Conservation (phyloP, 2,113 vertebrate species). For the Arothron firmamentum region DNA sequence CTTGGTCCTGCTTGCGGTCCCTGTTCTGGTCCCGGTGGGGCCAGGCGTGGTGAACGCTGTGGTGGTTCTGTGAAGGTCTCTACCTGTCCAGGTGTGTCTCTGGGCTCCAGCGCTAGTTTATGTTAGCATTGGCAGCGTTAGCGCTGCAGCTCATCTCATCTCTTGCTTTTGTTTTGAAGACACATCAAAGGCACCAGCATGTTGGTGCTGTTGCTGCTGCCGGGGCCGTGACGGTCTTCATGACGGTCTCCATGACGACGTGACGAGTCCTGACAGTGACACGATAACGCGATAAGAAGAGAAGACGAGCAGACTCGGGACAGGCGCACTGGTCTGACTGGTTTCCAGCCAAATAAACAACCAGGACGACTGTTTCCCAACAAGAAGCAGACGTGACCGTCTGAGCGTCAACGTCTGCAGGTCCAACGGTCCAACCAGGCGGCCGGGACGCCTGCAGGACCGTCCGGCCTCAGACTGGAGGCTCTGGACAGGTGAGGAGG, state of each 20-base stretch:
- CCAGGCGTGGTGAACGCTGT: not conserved
- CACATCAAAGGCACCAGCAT: slow-evolving; percentile 59
- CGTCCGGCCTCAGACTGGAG: too few relatives aligned
- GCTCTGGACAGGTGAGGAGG: too few relatives aligned
- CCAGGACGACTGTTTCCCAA: slow-evolving; percentile 27
- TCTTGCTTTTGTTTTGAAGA: slow-evolving; percentile 24
- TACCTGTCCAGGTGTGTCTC: too few relatives aligned
- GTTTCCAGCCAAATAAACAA: slow-evolving; percentile 56
- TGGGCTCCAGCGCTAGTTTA: slow-evolving; percentile 37
- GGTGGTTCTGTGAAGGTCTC: too few relatives aligned
- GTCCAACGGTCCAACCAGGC: not conserved
- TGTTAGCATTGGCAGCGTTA: slow-evolving; percentile 10
- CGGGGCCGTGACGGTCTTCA: not conserved
- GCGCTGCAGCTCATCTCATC: slow-evolving; percentile 6
- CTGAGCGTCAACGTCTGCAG: not conserved
- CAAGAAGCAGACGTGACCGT: not conserved
- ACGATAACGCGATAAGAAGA: slow-evolving; percentile 12
- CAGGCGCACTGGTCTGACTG: slow-evolving; percentile 51
- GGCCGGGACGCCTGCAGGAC: too few relatives aligned
- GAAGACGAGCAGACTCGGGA: slow-evolving; percentile 15
- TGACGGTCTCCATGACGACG: slow-evolving; percentile 34
- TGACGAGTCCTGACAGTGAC: slow-evolving; percentile 51
- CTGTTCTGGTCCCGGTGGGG: not conserved
- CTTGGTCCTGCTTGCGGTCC: not conserved
- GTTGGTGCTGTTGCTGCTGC: slow-evolving; percentile 20